A percentile compares a stretch with the other conserved stretches of the same genome.
Conservation (phyloP, 2,113 vertebrate species). For the Himantopus leucocephalus region DNA sequence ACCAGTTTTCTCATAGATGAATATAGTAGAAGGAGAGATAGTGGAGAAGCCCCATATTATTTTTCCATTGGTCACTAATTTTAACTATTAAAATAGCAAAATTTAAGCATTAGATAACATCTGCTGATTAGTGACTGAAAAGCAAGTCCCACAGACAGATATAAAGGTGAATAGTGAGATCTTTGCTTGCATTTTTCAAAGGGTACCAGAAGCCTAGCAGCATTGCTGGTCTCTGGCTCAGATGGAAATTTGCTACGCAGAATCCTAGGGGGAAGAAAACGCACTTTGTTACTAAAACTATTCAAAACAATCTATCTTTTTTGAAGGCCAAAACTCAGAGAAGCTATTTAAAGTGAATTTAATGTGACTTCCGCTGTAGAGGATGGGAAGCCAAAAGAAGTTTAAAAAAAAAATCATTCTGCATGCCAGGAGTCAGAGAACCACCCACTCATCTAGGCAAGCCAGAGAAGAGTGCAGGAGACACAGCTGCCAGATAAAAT, state of each 20-base stretch:
- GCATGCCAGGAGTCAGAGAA: slow-evolving; percentile 25
- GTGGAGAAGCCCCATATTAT: not conserved
- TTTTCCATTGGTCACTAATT: not conserved
- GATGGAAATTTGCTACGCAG: not conserved
- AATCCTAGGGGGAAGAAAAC: not conserved
- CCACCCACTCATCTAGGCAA: slow-evolving; percentile 28
- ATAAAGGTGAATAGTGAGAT: not conserved
- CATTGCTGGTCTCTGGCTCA: not conserved
- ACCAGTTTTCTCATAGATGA: not conserved
- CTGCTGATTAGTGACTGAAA: not conserved
- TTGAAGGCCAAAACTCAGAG: slow-evolving; percentile 39
- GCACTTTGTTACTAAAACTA: slow-evolving; percentile 22
- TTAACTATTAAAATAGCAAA: not conserved
- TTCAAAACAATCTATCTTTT: slow-evolving; percentile 21
- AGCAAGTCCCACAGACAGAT: not conserved
- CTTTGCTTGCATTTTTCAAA: not conserved
- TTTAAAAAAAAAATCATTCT: not conserved
- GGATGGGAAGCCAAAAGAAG: slow-evolving; percentile 22
- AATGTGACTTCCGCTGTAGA: slow-evolving; percentile 18
- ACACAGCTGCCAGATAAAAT: slow-evolving; percentile 45
- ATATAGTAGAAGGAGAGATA: not conserved
- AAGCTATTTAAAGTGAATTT: slow-evolving; percentile 54
- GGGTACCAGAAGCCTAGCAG: not conserved
- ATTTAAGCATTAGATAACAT: not conserved
- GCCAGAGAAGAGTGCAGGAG: slow-evolving; percentile 1